phyloP scores from a whole-genome alignment of 1,140 invertebrate species.

The Drosophila tristis region DNA sequence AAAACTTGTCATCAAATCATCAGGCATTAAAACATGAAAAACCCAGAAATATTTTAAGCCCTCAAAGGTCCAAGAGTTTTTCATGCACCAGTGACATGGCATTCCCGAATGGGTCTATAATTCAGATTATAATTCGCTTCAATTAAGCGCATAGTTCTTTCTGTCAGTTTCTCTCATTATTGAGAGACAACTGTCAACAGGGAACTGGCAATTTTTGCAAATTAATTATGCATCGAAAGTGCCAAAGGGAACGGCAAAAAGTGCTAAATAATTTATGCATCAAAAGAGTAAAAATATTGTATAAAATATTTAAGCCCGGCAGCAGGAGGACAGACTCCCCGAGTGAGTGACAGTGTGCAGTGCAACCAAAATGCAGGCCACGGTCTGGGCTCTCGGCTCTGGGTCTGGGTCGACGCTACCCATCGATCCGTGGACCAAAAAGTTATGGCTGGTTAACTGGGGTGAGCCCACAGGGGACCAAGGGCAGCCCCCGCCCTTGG shows the following conservation, averaged over 20 bases:
- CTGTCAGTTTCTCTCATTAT: conserved; percentile 38
- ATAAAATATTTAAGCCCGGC: conserved; percentile 3
- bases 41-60: conserved; percentile 3
- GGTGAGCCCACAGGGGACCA: conserved; percentile 8
- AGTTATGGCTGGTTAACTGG: conserved; percentile 35
- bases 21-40: conserved; percentile 16
- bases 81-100: conserved; percentile 19
- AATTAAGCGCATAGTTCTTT: conserved; percentile 46
- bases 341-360: conserved; percentile 20
- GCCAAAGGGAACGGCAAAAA: conserved; percentile 33
- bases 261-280: conserved; percentile 36
- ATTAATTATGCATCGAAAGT: conserved; percentile 48
- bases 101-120: conserved; percentile 12
- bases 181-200: conserved; percentile 42
- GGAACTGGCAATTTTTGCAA: conserved; percentile 16
- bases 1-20: conserved; percentile 19
- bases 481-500: conserved; percentile 16
- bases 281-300: conserved; percentile 23
- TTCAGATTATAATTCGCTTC: conserved; percentile 40
- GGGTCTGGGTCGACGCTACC: too few relatives aligned
- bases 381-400: neutral
- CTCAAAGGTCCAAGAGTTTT: conserved; percentile 26
- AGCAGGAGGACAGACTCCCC: too few relatives aligned
- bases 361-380: conserved; percentile 20
- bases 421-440: conserved; percentile 17